Conservation (phyloP, 2,113 vertebrate genomes). For the Sturnus vulgaris region DNA sequence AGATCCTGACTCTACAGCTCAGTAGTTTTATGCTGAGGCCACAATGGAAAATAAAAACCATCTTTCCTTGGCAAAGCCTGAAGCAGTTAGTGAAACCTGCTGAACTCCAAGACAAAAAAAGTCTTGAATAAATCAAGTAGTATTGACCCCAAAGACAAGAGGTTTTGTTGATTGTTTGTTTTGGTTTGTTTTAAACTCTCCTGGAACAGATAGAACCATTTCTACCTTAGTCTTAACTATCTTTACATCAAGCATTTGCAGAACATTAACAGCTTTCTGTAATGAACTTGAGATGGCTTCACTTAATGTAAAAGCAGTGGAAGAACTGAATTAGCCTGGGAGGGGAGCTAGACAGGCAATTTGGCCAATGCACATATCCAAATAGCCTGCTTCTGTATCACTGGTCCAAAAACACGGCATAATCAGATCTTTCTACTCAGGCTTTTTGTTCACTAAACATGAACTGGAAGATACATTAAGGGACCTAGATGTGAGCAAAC, state of each 20-base stretch:
- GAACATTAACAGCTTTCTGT: neutral
- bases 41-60: neutral
- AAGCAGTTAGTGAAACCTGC: neutral
- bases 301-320: neutral
- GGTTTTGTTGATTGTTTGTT: neutral
- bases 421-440: neutral
- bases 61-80: neutral
- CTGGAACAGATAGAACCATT: neutral
- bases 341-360: neutral
- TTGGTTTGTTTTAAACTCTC: neutral
- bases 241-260: neutral
- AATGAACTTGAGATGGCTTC: neutral
- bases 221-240: neutral
- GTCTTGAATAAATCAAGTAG: neutral
- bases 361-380: neutral
- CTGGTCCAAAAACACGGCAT: neutral
- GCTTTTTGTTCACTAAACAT: neutral
- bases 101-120: neutral
- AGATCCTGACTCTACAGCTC: neutral
- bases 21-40: neutral
- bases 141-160: neutral
- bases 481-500: neutral
- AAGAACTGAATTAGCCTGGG: neutral
- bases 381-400: neutral
- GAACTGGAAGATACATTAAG: neutral